Base-by-base conservation (phyloP, 2,113 vertebrate genomes). In the Gasterosteus nipponicus region DNA sequence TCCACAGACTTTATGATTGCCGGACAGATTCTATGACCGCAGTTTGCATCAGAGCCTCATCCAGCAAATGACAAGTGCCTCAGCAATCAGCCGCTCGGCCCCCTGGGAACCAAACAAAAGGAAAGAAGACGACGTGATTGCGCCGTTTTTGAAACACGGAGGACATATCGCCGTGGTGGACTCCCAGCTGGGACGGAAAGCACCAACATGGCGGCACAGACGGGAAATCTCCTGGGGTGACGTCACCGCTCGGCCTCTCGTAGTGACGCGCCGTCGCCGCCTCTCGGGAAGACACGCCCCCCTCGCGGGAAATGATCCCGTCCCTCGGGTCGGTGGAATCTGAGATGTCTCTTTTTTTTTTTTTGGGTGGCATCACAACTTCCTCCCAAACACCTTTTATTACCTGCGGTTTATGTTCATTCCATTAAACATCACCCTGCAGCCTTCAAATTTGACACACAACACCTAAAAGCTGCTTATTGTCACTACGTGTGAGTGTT, bases 71-170 rank as follows among this genome's bases (percentile, higher is more conserved):
- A 86, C 81, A 89, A 87, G 84, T 77, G 68, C 81, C 80, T 60
- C 75, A 59, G 89, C 84, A 93, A 92, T 92, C 92, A 90, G 81
- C 87, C 85, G 65, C 53, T n/a, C 18, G 22, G 22, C 86, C 75
- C 54, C 82, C 56, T 38, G 26, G 72, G 70, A 61, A 49, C n/a
- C 64, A 12, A 10, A 14, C 49, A 53, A 35, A 54, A 38, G 44
- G 33, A 63, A 57, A 11, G 86, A 69, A 72, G 49, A 73, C 58
- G 51, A 35, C 12, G 35, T 86, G 90, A 91, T 92, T 92, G 89
- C 83, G 47, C 69, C n/a, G 53, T 84, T 64, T 75, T 89, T 86
- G 82, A 86, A 72, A 56, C 68, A 65, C 22, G 22, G 22, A 26
- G 22, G 22, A 26, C 22, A 82, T 31, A 73, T 61, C 46, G 57